These are phyloP conservation scores for Hapalemur alaotrensis DNA, from an alignment of 2,797 vertebrate species.

Conservation along the genomic window DNA sequence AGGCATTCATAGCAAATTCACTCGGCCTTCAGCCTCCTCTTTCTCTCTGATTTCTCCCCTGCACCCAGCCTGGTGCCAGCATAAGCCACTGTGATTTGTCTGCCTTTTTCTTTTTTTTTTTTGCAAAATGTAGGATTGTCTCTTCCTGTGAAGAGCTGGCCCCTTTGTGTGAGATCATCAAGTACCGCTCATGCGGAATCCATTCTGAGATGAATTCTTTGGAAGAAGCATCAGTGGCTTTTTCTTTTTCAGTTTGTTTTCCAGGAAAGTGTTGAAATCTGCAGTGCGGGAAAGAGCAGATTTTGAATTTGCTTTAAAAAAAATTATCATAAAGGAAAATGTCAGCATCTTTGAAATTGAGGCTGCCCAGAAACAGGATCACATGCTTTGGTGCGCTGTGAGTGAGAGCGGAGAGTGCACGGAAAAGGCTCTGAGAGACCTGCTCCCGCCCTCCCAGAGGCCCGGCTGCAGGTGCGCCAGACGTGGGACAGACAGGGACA, in stretches of 20 bases:
- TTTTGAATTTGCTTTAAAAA: slow-evolving; percentile 43
- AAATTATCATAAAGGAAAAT: slow-evolving; percentile 3
- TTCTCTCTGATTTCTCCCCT: neutral
- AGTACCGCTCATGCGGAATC: neutral
- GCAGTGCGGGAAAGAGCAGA: neutral
- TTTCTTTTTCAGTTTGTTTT: slow-evolving; percentile 2
- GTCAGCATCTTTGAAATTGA: slow-evolving; percentile 48
- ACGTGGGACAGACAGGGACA: neutral
- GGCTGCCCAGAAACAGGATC: slow-evolving; percentile 44
- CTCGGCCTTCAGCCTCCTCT: neutral
- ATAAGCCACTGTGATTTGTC: neutral
- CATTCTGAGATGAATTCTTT: neutral
- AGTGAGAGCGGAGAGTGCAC: neutral
- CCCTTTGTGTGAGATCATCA: neutral
- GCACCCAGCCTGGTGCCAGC: neutral
- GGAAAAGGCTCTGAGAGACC: neutral
- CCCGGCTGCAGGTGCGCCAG: neutral
- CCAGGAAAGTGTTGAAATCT: slow-evolving; percentile 67
- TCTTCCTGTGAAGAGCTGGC: neutral
- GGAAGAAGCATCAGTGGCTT: neutral
- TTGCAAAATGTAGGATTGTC: neutral
- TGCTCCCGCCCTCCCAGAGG: neutral
- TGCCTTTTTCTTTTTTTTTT: neutral
- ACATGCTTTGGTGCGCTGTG: neutral
- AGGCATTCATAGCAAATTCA: neutral